Base-by-base conservation (phyloP, 2,888 invertebrate genomes). In the Nephrocerus scutellatus region DNA sequence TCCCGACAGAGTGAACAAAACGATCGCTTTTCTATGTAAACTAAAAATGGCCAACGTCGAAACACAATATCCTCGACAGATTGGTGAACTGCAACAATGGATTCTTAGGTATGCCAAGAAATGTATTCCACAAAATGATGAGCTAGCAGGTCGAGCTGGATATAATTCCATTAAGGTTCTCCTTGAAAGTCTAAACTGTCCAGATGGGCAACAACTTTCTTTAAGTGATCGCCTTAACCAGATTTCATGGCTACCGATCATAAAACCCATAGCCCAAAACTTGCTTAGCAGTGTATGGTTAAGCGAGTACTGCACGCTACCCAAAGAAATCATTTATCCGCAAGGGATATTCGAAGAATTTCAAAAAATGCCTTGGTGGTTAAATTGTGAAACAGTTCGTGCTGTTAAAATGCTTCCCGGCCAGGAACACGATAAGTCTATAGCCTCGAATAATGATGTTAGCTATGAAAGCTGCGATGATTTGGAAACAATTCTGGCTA, bases 11-110 rank as follows among this genome's bases (percentile, higher is more conserved):
- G 69, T 74, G 15, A 59, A 59, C 2, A 62, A 68, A 21, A 62
- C 84, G 6, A 72, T 71, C 47, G 57, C 63, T 21, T 65, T 76
- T 38, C 66, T 84, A 59, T 67, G 71, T 28, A 66, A 66, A 18
- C 59, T 82, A 6, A 72, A 74, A 54, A 57, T 85, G 23, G 57
- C 60, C 5, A 8, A 45, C 2, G 30, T 51, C 6, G 23, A 31
- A 0, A 42, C 36, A 8, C 42, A 51, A 18, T n/a, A 44, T 6
- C 34, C 51, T 0, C 18, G 24, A 4, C 51, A 54, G 6, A 37
- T 53, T 2, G 41, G 51, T 5, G 44, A 48, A 12, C 36, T 56
- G 26, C 51, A 57, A 39, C 31, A 36, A 9, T 57, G 57, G 55
- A 25, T 68, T 9, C 28, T 63, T 4, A 54, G 60, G 29, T 67